Base-by-base conservation (phyloP, 2,888 invertebrate genomes). In the Leucoptera coffeella region DNA sequence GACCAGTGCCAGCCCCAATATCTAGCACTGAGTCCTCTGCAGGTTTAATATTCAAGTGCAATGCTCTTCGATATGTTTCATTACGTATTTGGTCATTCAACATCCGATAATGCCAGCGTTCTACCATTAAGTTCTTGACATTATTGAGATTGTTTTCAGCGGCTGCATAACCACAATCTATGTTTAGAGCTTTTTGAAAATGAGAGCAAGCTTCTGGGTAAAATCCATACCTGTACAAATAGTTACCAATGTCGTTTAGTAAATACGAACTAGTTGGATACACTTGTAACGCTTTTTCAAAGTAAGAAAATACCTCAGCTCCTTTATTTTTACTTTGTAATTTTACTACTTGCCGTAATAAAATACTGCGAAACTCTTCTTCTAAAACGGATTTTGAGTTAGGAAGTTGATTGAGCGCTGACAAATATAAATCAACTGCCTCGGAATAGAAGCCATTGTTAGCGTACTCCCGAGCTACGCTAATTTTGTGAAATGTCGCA, bases 101-200 rank as follows among this genome's bases (percentile, higher is more conserved):
- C 88, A 89, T 89, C 30, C 82, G 62, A 49, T 80, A 88, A 50
- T 89, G 88, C 88, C 89, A 89, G 26, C 86, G 58, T 32, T 84
- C 82, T 22, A 88, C 74, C 30, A 83, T 55, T 34, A 78, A 56
- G 47, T 82, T 80, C 39, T 78, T 79, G 1, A 82, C 58, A 33
- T 80, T 80, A 43, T 84, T 77, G 11, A 83, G 53, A 46, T 82
- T 82, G 43, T 78, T 78, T 39, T 79, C 77, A 9, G 78, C 77
- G 35, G 65, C 62, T 1, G 78, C 61, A 45, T 61, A 77, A 17
- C 58, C 49, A 1, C 64, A 52, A 38, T 78, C 64, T 2, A 64
- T 35, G 29, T 45, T 41, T 5, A 77, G 41, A 6, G 78, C 75
- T 38, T 59, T 65, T 30, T 71, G 52, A 33, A 80, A 78, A 37